Conservation (phyloP, 2,888 invertebrate genomes). For the Portevinia maculata region DNA sequence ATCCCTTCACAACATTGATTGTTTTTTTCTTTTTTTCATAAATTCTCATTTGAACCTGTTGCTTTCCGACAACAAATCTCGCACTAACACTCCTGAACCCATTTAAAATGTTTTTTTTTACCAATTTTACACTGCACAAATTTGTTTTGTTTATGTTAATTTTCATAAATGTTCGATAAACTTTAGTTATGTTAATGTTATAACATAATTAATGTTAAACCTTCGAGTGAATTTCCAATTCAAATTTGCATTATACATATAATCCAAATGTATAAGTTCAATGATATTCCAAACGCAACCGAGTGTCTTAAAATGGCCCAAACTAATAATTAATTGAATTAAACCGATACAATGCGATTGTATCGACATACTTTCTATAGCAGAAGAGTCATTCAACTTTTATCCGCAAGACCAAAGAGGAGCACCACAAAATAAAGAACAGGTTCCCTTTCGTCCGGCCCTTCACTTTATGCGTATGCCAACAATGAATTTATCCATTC, state of each 20-base stretch:
- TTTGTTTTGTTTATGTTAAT: slow-evolving; percentile 1
- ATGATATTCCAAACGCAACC: slow-evolving; percentile 12
- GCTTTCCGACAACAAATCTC: not conserved
- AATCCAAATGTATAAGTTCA: not conserved
- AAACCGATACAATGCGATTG: slow-evolving; percentile 8
- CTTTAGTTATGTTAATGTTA: too few species aligned
- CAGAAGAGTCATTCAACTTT: slow-evolving; percentile 36
- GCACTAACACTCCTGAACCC: not conserved
- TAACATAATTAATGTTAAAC: too few species aligned
- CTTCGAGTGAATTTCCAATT: too few species aligned
- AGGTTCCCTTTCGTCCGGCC: not conserved
- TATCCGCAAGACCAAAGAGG: not conserved
- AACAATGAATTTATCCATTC: slow-evolving; percentile 14
- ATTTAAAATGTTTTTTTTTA: not conserved
- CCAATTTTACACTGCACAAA: not conserved
- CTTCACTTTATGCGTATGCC: not conserved
- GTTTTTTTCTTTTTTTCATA: too few species aligned
- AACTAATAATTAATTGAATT: slow-evolving; percentile 47
- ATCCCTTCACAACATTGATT: too few species aligned
- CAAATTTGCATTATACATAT: slow-evolving; percentile 16
- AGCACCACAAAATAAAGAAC: slow-evolving; percentile 9
- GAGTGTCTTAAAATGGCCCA: slow-evolving; percentile 8
- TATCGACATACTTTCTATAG: not conserved
- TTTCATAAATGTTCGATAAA: not conserved
- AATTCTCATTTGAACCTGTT: too few species aligned